phyloP scores from a whole-genome alignment of 2,888 invertebrate genomes.

The Parnassius glacialis region DNA sequence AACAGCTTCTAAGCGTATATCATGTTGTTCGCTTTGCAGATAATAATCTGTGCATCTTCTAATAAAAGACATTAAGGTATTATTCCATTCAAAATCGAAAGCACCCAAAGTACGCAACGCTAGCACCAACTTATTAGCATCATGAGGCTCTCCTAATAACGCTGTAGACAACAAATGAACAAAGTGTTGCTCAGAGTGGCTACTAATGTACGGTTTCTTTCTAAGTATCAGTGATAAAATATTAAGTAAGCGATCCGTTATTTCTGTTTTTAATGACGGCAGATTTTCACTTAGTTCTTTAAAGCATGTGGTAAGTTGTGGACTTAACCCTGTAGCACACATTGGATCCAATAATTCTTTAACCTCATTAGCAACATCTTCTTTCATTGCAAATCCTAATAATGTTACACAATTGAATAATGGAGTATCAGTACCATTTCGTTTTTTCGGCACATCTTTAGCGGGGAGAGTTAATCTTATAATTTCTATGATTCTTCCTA shows the following conservation, averaged over 20 bases:
- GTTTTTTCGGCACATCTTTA: slow-evolving; percentile 89
- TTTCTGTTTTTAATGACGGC: slow-evolving; percentile 92
- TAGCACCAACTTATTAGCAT: slow-evolving; percentile 92
- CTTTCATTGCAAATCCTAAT: slow-evolving; percentile 92
- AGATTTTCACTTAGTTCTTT: slow-evolving; percentile 94
- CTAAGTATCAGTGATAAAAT: slow-evolving; percentile 95
- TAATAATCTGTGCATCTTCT: slow-evolving; percentile 95
- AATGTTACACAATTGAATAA: slow-evolving; percentile 97
- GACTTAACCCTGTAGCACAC: slow-evolving; percentile 94
- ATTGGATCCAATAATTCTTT: slow-evolving; percentile 93
- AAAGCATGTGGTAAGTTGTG: slow-evolving; percentile 94
- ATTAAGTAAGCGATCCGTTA: slow-evolving; percentile 94
- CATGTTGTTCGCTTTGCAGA: slow-evolving; percentile 93
- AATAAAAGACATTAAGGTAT: slow-evolving; percentile 94
- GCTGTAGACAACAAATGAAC: slow-evolving; percentile 64
- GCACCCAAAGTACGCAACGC: slow-evolving; percentile 95
- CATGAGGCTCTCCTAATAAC: slow-evolving; percentile 81
- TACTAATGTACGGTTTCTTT: slow-evolving; percentile 88
- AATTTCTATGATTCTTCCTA: slow-evolving; percentile 91
- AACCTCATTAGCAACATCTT: slow-evolving; percentile 88
- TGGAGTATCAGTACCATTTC: slow-evolving; percentile 88
- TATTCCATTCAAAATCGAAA: slow-evolving; percentile 94
- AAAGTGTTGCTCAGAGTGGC: slow-evolving; percentile 75
- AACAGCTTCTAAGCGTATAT: slow-evolving; percentile 94
- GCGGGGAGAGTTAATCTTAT: slow-evolving; percentile 88